Evolutionary conservation across 2,113 vertebrate genomes (phyloP).

Genomic region (Tursiops truncatus): DNA sequence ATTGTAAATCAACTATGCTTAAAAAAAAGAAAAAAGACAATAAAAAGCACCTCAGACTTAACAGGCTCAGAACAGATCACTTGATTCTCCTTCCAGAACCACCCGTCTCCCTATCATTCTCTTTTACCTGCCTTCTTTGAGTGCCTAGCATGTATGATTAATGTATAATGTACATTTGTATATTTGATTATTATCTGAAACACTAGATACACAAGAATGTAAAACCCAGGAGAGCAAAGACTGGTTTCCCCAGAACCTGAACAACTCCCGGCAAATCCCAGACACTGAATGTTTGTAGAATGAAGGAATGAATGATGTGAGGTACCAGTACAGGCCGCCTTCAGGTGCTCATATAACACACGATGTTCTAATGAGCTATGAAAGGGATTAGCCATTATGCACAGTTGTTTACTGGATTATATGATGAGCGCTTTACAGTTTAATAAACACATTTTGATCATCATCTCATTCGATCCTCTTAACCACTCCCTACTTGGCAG

Average conservation of each 20-base stretch:
- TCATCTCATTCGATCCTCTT: not conserved
- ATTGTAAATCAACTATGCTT: not conserved
- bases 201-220: not conserved
- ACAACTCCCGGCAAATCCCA: not conserved
- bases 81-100: not conserved
- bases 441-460: not conserved
- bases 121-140: not conserved
- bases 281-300: not conserved
- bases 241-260: not conserved
- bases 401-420: not conserved
- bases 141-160: fast-evolving
- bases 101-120: no score
- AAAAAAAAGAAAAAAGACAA: not conserved
- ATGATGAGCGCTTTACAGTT: not conserved
- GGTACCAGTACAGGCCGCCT: fast-evolving
- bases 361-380: fast-evolving
- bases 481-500: fast-evolving
- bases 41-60: not conserved
- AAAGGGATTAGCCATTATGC: not conserved
- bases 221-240: not conserved
- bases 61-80: no score
- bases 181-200: not conserved
- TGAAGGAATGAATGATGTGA: not conserved
- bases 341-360: not conserved
- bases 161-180: no score